Evolutionary conservation across 2,797 vertebrate genomes (phyloP).

Genomic region (Epinephelus awoara): DNA sequence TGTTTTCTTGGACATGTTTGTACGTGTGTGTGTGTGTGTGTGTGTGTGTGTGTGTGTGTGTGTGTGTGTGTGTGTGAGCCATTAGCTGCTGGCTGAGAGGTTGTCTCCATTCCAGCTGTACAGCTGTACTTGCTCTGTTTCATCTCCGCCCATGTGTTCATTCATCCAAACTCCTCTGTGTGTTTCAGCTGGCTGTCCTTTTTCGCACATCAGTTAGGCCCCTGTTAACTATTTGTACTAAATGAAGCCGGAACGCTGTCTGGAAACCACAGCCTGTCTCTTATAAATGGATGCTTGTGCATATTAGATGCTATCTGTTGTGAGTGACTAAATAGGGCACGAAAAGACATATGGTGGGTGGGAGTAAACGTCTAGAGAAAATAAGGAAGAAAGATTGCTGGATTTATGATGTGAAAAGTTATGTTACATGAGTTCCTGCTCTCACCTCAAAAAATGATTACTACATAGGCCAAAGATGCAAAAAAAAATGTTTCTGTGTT

Average conservation of each 20-base stretch:
- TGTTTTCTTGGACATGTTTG: slow-evolving; percentile 10
- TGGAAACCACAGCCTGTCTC: slow-evolving; percentile 34
- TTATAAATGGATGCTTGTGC: slow-evolving; percentile 30
- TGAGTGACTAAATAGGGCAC: slow-evolving; percentile 8
- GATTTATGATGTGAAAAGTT: not conserved
- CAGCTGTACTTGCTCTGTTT: slow-evolving; percentile 65
- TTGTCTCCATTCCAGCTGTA: slow-evolving; percentile 55
- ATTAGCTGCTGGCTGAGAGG: slow-evolving; percentile 52
- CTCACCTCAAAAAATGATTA: not conserved
- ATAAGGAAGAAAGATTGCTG: not conserved
- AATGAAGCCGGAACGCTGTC: slow-evolving; percentile 30
- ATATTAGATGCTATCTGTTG: slow-evolving; percentile 17
- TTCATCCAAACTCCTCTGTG: slow-evolving; percentile 52
- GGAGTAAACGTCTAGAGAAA: slow-evolving; percentile 12
- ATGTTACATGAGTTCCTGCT: not conserved
- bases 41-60: slow-evolving; percentile 28
- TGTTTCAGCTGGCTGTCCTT: slow-evolving; percentile 28
- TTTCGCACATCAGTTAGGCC: slow-evolving; percentile 31
- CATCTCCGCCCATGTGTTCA: slow-evolving; percentile 63
- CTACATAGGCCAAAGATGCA: not conserved
- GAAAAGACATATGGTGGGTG: not conserved
- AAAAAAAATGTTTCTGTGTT: not conserved
- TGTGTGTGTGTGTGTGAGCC: slow-evolving; percentile 30
- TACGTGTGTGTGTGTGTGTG: slow-evolving; percentile 18
- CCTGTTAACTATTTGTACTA: slow-evolving; percentile 33